Base-by-base conservation (phyloP, 2,113 vertebrate species). In the Apus apus region DNA sequence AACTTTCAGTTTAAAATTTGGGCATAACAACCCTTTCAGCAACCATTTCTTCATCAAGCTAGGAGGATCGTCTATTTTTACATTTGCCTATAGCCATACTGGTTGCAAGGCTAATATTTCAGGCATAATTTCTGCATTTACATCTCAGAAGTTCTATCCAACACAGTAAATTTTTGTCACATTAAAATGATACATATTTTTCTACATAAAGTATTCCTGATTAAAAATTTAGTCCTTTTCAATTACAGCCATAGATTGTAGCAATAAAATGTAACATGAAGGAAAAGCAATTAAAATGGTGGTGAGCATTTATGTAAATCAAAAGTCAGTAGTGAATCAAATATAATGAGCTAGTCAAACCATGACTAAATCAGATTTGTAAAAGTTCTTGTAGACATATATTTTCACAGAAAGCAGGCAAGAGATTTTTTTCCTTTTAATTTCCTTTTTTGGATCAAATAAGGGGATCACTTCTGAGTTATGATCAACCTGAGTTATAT, bases 141-240 rank as follows among this genome's bases (percentile, higher is more conserved):
- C 57, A 78, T 89, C 62, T 91, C 46, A 19, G 10, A 80, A 85
- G 23, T 82, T 95, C 53, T 89, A 93, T 67, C 45, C 34, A 76
- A 77, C 74, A 67, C 15, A 75, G 50, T 87, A 95, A 46, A 82
- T 88, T 94, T 94, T 91, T 88, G 34, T 90, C 56, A 20, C 71
- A 91, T 97, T 96, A 93, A 95, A 94, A 79, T 83, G 56, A 79
- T 93, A 79, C 38, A 89, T 81, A 80, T 88, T 94, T 97, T 97
- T 96, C 58, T 62, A 90, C 70, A 92, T 95, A 96, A 97, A 95
- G 62, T 19, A 56, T 26, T 72, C 29, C 58, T 94, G 78, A 95
- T 97, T 97, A 97, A 97, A 97, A 97, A 97, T 96, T 96, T 95
- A 97, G 43, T 87, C 64, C 27, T 89, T 96, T 97, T 94, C 93